Percentiles rank a stretch among this genome's conserved stretches.
Conservation (phyloP, 2,797 vertebrate genomes). For the Cirrhinus molitorella region DNA sequence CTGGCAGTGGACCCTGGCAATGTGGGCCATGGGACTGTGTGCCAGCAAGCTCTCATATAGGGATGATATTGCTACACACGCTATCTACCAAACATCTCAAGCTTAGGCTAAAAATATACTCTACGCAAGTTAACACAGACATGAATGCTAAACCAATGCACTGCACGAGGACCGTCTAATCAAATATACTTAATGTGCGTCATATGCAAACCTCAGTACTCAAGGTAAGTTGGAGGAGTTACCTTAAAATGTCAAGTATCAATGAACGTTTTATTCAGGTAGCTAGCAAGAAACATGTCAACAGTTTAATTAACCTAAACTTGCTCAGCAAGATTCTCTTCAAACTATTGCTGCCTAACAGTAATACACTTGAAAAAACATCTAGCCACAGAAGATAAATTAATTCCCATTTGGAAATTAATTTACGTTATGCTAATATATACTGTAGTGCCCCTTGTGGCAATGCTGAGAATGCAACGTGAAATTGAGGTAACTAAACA, state of each 20-base stretch:
- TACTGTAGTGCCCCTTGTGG: not conserved
- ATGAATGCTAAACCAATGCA: not conserved
- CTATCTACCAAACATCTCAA: constrained; percentile 1
- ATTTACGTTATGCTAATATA: not conserved
- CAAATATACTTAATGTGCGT: not conserved
- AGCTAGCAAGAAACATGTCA: not conserved
- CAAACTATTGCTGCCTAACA: not conserved
- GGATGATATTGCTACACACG: constrained; percentile 45
- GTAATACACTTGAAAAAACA: not conserved
- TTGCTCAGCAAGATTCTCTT: constrained; percentile 22
- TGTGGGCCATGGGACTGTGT: constrained; percentile 65
- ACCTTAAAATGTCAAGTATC: not conserved
- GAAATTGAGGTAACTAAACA: not conserved
- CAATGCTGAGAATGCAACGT: not conserved
- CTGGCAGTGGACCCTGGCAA: constrained; percentile 50
- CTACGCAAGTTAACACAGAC: constrained; percentile 9
- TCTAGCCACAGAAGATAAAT: not conserved
- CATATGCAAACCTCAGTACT: not conserved
- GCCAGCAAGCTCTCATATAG: constrained; percentile 59
- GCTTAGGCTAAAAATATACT: constrained; percentile 23
- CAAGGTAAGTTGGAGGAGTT: not conserved
- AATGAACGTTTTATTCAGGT: not conserved
- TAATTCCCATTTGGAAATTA: not conserved
- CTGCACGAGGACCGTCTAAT: not conserved
- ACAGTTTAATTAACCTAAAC: not conserved